Conservation (phyloP, 53 echinoderm and acorn worm species). For the Paelopatides confundens region DNA sequence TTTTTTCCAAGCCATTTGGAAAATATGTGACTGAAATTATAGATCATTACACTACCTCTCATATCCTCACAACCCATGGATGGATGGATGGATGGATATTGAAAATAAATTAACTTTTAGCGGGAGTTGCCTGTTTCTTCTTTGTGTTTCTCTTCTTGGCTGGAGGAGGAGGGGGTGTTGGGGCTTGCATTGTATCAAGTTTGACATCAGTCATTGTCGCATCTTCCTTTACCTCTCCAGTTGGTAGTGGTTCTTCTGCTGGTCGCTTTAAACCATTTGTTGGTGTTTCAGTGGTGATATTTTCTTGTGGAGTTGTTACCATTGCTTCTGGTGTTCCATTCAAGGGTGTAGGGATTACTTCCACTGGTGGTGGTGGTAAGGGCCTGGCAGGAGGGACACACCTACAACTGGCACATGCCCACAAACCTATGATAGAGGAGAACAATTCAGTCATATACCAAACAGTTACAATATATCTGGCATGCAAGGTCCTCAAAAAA, state of each 20-base stretch:
- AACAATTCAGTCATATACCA: not conserved
- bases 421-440: constrained; percentile 54
- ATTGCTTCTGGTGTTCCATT: constrained; percentile 30
- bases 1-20: too few relatives aligned
- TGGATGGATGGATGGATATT: not conserved
- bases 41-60: too few relatives aligned
- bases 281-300: not conserved
- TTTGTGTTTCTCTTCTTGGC: constrained; percentile 49
- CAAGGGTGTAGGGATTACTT: constrained; percentile 9
- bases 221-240: not conserved
- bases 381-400: constrained; percentile 57
- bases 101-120: not conserved
- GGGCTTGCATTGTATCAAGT: constrained; percentile 3
- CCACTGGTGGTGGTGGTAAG: constrained; percentile 41
- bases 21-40: too few relatives aligned
- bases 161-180: constrained; percentile 55
- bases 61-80: too few relatives aligned
- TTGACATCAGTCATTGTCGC: not conserved
- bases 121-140: constrained; percentile 18
- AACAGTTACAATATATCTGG: not conserved
- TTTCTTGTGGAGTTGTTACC: not conserved
- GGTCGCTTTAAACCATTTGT: constrained; percentile 1
- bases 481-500: too few relatives aligned
- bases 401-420: constrained; percentile 81
- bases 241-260: constrained; percentile 18